Evolutionary conservation across 1,140 invertebrate species (phyloP), one percentile per base, ranked within the genome.

Genomic region (Glomeris maerens): DNA sequence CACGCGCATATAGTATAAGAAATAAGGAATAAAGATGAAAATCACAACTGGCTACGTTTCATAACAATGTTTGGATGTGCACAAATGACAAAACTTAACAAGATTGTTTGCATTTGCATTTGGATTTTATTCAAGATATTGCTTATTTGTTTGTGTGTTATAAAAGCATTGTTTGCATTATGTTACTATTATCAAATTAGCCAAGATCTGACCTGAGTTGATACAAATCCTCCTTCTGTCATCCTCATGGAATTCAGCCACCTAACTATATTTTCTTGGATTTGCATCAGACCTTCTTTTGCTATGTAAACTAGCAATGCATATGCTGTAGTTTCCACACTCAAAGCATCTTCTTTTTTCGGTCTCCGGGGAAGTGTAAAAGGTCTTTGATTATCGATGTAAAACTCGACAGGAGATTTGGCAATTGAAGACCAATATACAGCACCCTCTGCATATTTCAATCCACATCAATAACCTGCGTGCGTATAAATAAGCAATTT

Each of bases 181-280:
- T n/a, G n/a, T n/a, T n/a, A n/a, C n/a, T n/a, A n/a, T n/a, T n/a
- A n/a, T n/a, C n/a, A n/a, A n/a, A n/a, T n/a, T n/a, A n/a, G n/a
- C n/a, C n/a, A n/a, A n/a, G n/a, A n/a, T 4, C 20, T 53, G 57
- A 75, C 76, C 62, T 74, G 66, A 17, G 73, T 73, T 3, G 75
- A 74, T 29, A 77, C 68, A 60, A 78, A 77, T 14, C 69, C 75
- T 45, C 66, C 70, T 55, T 74, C 67, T 20, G 65, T 66, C 58
- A 75, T 70, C 45, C 75, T 62, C 70, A 78, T 74, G 2, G 69
- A 68, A 55, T 74, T 73, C 2, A 79, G 59, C 76, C 77, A 79
- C 38, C 65, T 60, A 48, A 79, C 76, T 49, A 76, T 73, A 27
- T 66, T 62, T 39, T 72, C 68, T 29, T 66, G 57, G 10, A 56